A percentile compares a stretch with the other conserved stretches of the same genome.
phyloP scores from a whole-genome alignment of 2,797 vertebrate genomes.

The Myotis findleyi region DNA sequence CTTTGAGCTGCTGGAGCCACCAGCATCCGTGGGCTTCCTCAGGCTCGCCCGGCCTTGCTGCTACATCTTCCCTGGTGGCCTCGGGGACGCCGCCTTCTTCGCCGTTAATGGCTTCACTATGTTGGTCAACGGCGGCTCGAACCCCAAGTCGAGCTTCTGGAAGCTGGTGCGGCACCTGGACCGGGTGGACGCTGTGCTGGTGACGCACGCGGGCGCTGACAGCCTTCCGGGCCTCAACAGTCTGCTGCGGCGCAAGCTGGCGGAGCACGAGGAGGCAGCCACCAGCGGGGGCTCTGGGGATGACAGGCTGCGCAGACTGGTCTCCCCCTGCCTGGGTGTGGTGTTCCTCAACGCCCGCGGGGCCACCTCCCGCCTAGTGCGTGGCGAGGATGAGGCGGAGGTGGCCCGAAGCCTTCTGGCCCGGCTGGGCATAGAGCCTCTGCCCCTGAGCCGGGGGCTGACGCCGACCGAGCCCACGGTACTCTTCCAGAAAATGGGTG shows the following conservation, averaged over 20 bases:
- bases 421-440: conserved; percentile 89
- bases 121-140: conserved; percentile 95
- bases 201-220: conserved; percentile 94
- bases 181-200: conserved; percentile 93
- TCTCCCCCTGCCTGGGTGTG: conserved; percentile 95
- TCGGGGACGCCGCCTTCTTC: conserved; percentile 95
- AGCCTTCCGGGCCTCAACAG: conserved; percentile 95
- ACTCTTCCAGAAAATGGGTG: conserved; percentile 97
- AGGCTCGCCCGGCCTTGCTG: conserved; percentile 96
- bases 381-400: conserved; percentile 90
- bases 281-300: conserved; percentile 70
- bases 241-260: conserved; percentile 93
- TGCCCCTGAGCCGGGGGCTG: conserved; percentile 85
- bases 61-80: conserved; percentile 96
- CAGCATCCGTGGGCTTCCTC: conserved; percentile 93
- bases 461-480: conserved; percentile 90
- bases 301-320: conserved; percentile 91
- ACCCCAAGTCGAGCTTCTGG: conserved; percentile 95
- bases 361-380: conserved; percentile 85
- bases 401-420: conserved; percentile 89
- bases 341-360: conserved; percentile 93
- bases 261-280: conserved; percentile 89
- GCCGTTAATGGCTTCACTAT: conserved; percentile 96
- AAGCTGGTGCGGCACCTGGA: conserved; percentile 97
- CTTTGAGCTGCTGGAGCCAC: conserved; percentile 95